Percentiles rank a stretch among this genome's conserved stretches.
Evolutionary conservation across 2,113 vertebrate genomes (phyloP).

Genomic region (Xenopus tropicalis): UCB_Xtro_10.0 CM004444.2:131718001-131718500

Average conservation of each 20-base stretch:
- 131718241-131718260: slow-evolving; percentile 6
- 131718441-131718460: no score
- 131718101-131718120: not conserved
- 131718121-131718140: not conserved
- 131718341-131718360: slow-evolving; percentile 13
- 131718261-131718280: slow-evolving; percentile 33
- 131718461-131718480: no score
- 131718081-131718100: not conserved
- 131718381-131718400: no score
- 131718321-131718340: slow-evolving; percentile 32
- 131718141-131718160: slow-evolving; percentile 31
- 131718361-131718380: no score
- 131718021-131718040: slow-evolving; percentile 23
- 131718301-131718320: slow-evolving; percentile 17
- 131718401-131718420: no score
- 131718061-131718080: not conserved
- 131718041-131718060: not conserved
- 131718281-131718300: slow-evolving; percentile 33
- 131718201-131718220: slow-evolving; percentile 23
- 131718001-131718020: not conserved
- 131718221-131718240: not conserved
- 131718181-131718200: slow-evolving; percentile 41
- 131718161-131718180: slow-evolving; percentile 15
- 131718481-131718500: no score
- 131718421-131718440: no score